phyloP scores from a whole-genome alignment of 2,113 vertebrate genomes.

The Setophaga kirtlandii region DNA sequence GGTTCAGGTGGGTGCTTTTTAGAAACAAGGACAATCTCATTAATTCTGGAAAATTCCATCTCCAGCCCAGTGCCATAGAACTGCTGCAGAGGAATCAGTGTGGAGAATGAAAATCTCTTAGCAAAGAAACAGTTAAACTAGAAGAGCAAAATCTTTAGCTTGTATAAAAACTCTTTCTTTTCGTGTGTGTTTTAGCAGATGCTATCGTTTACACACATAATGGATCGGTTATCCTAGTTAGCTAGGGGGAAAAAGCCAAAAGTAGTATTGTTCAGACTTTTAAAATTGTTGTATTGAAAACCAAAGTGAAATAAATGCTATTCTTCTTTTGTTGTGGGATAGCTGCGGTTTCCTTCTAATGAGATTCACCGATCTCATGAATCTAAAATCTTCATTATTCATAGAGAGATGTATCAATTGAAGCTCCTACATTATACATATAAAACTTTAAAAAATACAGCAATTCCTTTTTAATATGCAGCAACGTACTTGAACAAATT shows the following conservation, averaged over 20 bases:
- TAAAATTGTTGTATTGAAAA: constrained; percentile 45
- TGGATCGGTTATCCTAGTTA: constrained; percentile 4
- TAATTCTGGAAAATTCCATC: not conserved
- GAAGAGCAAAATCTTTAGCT: not conserved
- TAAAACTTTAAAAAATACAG: constrained; percentile 36
- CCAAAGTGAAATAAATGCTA: constrained; percentile 44
- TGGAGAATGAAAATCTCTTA: not conserved
- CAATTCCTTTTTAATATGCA: constrained; percentile 46
- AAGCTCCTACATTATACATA: constrained; percentile 16
- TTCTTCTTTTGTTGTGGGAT: not conserved
- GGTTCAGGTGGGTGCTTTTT: not conserved
- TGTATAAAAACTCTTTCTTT: not conserved
- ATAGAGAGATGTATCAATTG: not conserved
- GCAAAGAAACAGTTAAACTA: constrained; percentile 19
- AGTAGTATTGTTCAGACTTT: constrained; percentile 36
- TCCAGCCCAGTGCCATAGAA: not conserved
- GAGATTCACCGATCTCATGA: constrained; percentile 27
- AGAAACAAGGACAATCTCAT: not conserved
- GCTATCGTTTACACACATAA: not conserved
- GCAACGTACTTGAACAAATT: constrained; percentile 58
- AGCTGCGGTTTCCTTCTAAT: constrained; percentile 33
- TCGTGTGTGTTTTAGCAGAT: not conserved
- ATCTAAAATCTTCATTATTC: constrained; percentile 50
- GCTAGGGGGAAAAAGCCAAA: not conserved
- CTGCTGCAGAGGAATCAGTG: not conserved